A percentile compares a stretch with the other conserved stretches of the same genome.
phyloP scores from a whole-genome alignment of 2,888 invertebrate species.

The Drosophila histrio region DNA sequence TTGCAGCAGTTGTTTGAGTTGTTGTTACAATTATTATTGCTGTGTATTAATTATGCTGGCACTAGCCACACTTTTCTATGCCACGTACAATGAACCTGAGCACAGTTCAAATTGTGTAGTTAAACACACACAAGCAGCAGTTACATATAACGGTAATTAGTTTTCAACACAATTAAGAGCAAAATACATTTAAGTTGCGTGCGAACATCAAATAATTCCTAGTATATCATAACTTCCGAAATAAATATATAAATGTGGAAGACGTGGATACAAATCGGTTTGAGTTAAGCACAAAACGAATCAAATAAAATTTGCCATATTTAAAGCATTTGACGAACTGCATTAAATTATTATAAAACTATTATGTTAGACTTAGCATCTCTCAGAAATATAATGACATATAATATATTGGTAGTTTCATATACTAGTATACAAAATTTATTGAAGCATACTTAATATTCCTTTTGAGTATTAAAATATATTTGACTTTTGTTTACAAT shows the following conservation, averaged over 20 bases:
- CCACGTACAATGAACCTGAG: constrained; percentile 53
- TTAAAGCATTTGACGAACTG: too few species aligned
- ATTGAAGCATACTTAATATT: too few species aligned
- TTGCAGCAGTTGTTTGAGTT: neutral
- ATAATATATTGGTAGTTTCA: too few species aligned
- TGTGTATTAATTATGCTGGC: constrained; percentile 58
- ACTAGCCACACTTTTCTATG: constrained; percentile 13
- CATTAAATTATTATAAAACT: too few species aligned
- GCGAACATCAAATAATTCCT: constrained; percentile 1
- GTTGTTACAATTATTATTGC: constrained; percentile 44
- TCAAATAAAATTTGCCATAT: neutral
- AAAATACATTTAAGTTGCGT: constrained; percentile 19
- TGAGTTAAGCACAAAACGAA: neutral
- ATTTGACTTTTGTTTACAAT: too few species aligned
- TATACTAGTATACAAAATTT: too few species aligned
- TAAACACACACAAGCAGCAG: constrained; percentile 2
- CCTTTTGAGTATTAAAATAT: too few species aligned
- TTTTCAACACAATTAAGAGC: constrained; percentile 11
- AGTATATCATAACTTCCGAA: neutral
- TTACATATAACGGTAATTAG: constrained; percentile 40
- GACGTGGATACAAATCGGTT: neutral
- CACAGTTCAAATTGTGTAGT: constrained; percentile 22
- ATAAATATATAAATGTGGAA: neutral
- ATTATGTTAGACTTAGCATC: too few species aligned
- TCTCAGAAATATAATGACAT: too few species aligned